Evolutionary conservation across 2,888 invertebrate genomes (phyloP).

Genomic region (Trichacis sp.): DNA sequence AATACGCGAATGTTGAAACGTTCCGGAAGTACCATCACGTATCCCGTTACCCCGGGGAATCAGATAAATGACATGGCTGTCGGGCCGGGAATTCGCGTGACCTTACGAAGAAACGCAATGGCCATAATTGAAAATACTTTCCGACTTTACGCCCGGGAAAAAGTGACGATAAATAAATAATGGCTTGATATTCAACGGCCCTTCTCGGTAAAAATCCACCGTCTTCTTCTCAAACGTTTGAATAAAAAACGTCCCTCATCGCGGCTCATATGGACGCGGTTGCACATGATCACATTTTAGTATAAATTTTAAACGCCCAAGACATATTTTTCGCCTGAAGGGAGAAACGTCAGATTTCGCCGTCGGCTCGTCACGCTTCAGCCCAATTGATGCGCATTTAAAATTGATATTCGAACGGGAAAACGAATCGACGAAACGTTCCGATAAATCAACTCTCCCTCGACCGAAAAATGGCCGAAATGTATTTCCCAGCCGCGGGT

Average conservation of each 20-base stretch:
- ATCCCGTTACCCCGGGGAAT: constrained; percentile 27
- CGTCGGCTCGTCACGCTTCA: not conserved
- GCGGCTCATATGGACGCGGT: no score
- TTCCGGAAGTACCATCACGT: constrained; percentile 26
- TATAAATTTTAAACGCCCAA: not conserved
- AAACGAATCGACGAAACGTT: not conserved
- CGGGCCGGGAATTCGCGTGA: constrained; percentile 22
- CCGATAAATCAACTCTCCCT: not conserved
- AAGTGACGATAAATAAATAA: not conserved
- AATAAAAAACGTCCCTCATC: constrained; percentile 2
- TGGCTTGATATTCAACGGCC: not conserved
- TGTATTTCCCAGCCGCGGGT: not conserved
- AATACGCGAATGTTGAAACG: constrained; percentile 18
- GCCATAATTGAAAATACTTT: constrained; percentile 84
- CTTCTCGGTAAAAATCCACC: not conserved
- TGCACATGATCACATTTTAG: not conserved
- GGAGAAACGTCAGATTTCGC: not conserved
- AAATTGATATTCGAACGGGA: not conserved
- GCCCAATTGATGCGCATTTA: not conserved
- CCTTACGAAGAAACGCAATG: constrained; percentile 78
- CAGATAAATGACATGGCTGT: constrained; percentile 23
- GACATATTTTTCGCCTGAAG: not conserved
- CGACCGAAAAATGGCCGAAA: not conserved
- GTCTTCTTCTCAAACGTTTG: constrained; percentile 1
- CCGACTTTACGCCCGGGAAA: constrained; percentile 76